Evolutionary conservation across 2,888 invertebrate genomes (phyloP).

Genomic region (Strigamia transsilvanica): DNA sequence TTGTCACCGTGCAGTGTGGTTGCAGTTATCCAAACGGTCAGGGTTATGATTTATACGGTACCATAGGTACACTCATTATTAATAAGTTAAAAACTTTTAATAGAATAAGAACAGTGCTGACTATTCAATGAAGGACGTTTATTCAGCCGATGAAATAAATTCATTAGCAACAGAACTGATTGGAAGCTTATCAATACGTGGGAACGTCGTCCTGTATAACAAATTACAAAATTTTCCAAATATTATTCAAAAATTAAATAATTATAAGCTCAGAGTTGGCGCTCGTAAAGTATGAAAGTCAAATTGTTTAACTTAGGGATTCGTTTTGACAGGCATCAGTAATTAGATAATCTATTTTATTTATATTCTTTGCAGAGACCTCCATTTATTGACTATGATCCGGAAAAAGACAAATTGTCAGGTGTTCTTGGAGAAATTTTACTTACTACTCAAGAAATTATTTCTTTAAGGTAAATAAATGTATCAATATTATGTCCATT

Average conservation of each 20-base stretch:
- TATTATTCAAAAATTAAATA: background rate
- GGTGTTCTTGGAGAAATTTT: conserved; percentile 6
- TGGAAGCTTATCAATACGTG: background rate
- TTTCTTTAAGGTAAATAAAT: background rate
- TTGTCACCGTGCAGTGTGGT: background rate
- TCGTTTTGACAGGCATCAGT: background rate
- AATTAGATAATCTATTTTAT: background rate
- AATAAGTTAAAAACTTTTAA: background rate
- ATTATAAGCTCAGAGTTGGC: background rate
- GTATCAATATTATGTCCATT: too few species aligned
- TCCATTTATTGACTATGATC: conserved; percentile 8
- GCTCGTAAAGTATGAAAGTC: background rate
- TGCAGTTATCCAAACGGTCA: background rate
- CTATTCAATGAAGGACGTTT: background rate
- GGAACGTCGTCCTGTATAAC: background rate
- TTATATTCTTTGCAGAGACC: background rate
- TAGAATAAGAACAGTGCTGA: background rate
- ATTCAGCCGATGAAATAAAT: background rate
- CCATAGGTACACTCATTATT: too few species aligned
- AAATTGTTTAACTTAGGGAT: background rate
- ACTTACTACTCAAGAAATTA: background rate
- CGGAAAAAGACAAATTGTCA: background rate
- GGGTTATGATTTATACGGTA: background rate
- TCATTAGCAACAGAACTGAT: background rate
- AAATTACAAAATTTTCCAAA: background rate